These are phyloP conservation scores for Dascyllus trimaculatus DNA, from an alignment of 2,113 vertebrate genomes.

Conservation along the genomic window DNA sequence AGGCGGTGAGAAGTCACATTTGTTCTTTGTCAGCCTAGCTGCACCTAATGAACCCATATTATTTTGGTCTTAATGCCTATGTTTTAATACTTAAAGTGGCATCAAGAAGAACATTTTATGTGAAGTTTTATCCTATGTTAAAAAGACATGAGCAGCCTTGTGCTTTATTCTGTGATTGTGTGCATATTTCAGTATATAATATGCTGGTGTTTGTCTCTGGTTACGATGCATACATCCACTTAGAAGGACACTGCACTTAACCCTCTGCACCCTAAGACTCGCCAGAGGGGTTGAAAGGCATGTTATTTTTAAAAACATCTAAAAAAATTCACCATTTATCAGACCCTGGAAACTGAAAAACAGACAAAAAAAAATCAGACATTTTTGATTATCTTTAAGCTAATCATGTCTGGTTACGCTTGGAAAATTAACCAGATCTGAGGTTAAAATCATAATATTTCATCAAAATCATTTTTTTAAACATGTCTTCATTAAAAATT, in stretches of 20 bases:
- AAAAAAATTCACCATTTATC: too few species aligned
- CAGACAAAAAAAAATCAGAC: too few species aligned
- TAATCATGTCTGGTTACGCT: too few species aligned
- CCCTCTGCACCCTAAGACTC: too few species aligned
- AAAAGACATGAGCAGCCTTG: background rate
- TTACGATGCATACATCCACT: conserved; percentile 4
- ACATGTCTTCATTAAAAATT: too few species aligned
- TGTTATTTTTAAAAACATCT: too few species aligned
- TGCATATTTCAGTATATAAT: background rate
- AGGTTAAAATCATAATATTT: too few species aligned
- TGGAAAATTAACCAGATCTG: too few species aligned
- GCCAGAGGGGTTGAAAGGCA: too few species aligned
- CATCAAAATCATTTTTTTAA: too few species aligned
- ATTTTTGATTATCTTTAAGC: too few species aligned
- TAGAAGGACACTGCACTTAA: background rate
- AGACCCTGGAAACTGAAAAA: too few species aligned
- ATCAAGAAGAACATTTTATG: background rate
- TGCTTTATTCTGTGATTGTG: background rate
- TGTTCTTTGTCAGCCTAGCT: background rate
- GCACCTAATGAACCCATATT: background rate
- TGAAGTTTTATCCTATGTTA: background rate
- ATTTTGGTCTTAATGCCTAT: background rate
- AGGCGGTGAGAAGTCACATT: background rate
- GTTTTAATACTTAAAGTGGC: background rate
- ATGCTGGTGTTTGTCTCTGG: background rate